Conservation (phyloP, 2,113 vertebrate genomes). For the Bubalus kerabau region DNA sequence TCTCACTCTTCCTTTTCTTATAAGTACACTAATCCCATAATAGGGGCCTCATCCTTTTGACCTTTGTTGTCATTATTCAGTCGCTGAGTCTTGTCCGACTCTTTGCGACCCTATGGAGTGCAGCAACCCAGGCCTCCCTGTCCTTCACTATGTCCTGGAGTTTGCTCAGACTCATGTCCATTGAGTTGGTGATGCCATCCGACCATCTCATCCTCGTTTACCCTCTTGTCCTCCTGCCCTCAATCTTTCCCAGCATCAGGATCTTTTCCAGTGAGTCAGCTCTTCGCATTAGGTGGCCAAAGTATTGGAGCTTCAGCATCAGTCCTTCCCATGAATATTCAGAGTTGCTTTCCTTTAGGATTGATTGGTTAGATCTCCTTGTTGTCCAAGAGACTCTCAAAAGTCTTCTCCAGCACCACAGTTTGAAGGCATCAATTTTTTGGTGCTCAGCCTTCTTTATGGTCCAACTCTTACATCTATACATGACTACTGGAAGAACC, state of each 20-base stretch:
- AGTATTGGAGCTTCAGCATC: neutral
- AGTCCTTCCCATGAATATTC: neutral
- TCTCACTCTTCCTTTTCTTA: neutral
- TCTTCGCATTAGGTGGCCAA: neutral
- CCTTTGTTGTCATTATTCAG: neutral
- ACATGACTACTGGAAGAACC: too few species aligned
- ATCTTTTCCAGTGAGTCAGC: neutral
- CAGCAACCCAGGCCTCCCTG: neutral
- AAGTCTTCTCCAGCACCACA: too few species aligned
- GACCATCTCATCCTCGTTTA: neutral
- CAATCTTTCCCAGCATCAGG: neutral
- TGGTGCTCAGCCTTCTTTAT: too few species aligned
- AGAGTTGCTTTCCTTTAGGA: too few species aligned
- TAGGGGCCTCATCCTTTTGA: neutral
- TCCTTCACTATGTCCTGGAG: neutral
- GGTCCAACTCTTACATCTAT: too few species aligned
- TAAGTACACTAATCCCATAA: neutral
- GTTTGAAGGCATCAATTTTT: too few species aligned
- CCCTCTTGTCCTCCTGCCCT: neutral
- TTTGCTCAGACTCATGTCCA: neutral
- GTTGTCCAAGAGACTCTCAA: too few species aligned
- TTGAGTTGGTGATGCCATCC: neutral
- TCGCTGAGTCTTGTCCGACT: neutral
- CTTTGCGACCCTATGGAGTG: neutral
- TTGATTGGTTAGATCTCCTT: too few species aligned